Conservation (phyloP, 2,797 vertebrate species). For the Enteromius treurensis region DNA sequence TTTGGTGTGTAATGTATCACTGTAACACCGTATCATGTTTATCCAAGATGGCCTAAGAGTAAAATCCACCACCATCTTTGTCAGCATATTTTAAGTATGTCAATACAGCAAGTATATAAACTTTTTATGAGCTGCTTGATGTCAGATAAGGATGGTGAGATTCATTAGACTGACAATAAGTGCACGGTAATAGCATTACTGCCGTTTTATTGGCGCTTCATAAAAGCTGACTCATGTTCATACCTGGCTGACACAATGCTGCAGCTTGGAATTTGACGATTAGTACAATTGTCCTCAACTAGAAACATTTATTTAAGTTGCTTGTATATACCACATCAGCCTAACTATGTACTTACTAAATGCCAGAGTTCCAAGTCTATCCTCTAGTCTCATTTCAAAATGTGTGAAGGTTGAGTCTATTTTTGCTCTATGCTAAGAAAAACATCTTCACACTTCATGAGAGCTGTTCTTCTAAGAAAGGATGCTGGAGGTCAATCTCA, state of each 20-base stretch:
- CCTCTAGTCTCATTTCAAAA: not conserved
- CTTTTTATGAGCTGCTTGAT: not conserved
- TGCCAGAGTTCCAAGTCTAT: not conserved
- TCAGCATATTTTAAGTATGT: not conserved
- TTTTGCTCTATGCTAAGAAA: conserved; percentile 3
- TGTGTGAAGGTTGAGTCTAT: conserved; percentile 23
- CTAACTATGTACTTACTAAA: not conserved
- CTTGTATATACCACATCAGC: not conserved
- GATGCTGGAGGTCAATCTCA: conserved; percentile 7
- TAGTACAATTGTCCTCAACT: not conserved
- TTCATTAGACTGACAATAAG: not conserved
- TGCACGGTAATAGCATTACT: not conserved
- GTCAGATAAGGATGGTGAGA: conserved; percentile 9
- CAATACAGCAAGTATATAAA: not conserved
- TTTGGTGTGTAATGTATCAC: not conserved
- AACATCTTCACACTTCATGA: conserved; percentile 13
- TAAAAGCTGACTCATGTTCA: not conserved
- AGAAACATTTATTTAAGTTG: not conserved
- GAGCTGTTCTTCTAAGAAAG: conserved; percentile 14
- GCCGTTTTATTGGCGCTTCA: not conserved
- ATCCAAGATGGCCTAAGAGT: not conserved
- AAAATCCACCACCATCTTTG: not conserved
- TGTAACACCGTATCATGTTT: not conserved
- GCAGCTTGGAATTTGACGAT: not conserved
- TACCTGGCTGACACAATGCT: not conserved